Evolutionary conservation across 2,888 invertebrate genomes (phyloP), one percentile per base, ranked within the genome.

Genomic region (Drosophila prostipennis): DNA sequence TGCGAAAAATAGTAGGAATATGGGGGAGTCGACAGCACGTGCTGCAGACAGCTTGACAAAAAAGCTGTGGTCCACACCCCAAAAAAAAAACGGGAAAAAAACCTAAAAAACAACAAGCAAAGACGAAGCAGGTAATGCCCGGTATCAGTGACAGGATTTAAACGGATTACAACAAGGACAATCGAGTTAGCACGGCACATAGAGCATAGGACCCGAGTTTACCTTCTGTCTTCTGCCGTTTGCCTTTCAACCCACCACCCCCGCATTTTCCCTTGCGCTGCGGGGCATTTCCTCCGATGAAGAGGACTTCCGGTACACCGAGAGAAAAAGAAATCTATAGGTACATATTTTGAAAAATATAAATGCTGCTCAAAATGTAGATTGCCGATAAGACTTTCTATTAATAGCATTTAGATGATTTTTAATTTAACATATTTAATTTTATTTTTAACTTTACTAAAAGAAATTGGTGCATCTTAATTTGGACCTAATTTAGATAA

Each of bases 31-130:
- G 8, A 69, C 75, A 74, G 88, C 89, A 89, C 89, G 89, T 89
- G 89, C 83, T 78, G 79, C 73, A 84, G 88, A 88, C 88, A 82
- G 78, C 76, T 86, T 88, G 88, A 86, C 86, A 86, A 88, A 89
- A 87, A 86, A 89, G 68, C 89, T 78, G 80, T 84, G 83, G 72
- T 71, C 77, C 82, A 70, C 70, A 72, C n/a, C 29, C 2, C 45
- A n/a, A 45, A 26, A 45, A 45, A 26, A 45, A 6, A n/a, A n/a
- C n/a, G n/a, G 0, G 3, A 8, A 26, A n/a, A n/a, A 5, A 26
- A 42, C 10, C 3, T 10, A 39, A 43, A 68, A 64, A 57, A 58
- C 45, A 74, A 43, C 61, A 71, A 23, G 26, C 16, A 48, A 64
- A 40, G 14, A 14, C 6, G 43, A 58, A 57, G 58, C 79, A 80